Evolutionary conservation across 1,140 invertebrate genomes (phyloP).

Genomic region (Oedothorax gibbosus): DNA sequence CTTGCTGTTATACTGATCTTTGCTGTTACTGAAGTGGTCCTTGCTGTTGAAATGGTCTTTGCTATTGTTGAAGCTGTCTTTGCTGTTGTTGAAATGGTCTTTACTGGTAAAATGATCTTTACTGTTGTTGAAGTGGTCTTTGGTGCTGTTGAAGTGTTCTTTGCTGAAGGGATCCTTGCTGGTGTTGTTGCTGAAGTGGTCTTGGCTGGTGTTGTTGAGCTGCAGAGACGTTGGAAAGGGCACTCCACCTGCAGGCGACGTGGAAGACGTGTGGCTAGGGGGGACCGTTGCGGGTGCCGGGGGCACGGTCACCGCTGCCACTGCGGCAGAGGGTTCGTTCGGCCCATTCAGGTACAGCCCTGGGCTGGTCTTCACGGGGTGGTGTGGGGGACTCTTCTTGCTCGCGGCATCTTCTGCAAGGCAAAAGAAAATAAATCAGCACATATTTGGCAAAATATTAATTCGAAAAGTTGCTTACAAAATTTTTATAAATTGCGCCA

Average conservation of each 20-base stretch:
- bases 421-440: not conserved
- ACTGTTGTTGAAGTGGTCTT: conserved; percentile 18
- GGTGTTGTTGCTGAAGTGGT: conserved; percentile 23
- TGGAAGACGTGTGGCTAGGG: conserved; percentile 38
- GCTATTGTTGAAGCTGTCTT: not conserved
- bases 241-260: conserved; percentile 43
- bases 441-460: not conserved
- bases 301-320: conserved; percentile 55
- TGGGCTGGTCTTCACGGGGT: conserved; percentile 29
- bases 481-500: too few relatives aligned
- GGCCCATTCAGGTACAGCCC: conserved; percentile 47
- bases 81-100: not conserved
- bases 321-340: conserved; percentile 41
- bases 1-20: not conserved
- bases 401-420: conserved; percentile 44
- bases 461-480: too few relatives aligned
- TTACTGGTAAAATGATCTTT: not conserved
- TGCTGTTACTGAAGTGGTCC: not conserved
- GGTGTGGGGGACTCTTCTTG: not conserved
- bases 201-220: not conserved
- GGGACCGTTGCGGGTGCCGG: conserved; percentile 65
- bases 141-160: not conserved
- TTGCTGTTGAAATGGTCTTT: not conserved
- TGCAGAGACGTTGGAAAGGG: conserved; percentile 43
- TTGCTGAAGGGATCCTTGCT: not conserved